phyloP scores from a whole-genome alignment of 2,797 vertebrate genomes.

The Threskiornis aethiopicus region DNA sequence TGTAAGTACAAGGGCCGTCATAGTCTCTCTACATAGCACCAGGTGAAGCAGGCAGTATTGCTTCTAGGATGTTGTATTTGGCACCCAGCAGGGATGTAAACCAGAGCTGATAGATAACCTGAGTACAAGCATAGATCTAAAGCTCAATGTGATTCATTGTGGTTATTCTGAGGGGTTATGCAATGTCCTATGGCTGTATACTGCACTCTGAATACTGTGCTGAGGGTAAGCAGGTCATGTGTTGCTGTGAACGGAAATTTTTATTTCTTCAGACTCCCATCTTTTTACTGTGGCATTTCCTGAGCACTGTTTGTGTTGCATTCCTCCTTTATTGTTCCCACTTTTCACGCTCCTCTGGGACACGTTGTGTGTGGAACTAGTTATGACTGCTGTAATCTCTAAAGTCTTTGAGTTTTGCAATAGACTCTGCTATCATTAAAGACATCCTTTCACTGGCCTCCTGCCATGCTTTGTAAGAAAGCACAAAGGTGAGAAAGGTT shows the following conservation, averaged over 20 bases:
- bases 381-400: constrained; percentile 3
- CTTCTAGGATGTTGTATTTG: neutral
- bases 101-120: neutral
- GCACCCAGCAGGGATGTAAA: neutral
- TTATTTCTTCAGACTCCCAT: neutral
- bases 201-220: neutral
- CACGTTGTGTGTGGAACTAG: neutral
- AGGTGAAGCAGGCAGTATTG: neutral
- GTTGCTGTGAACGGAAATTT: neutral
- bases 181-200: neutral
- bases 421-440: constrained; percentile 20
- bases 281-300: neutral
- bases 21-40: neutral
- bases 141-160: neutral
- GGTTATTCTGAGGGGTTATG: neutral
- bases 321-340: neutral
- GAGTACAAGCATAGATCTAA: neutral
- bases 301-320: neutral
- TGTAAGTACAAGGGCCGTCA: neutral
- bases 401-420: constrained; percentile 20
- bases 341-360: neutral
- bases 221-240: neutral
- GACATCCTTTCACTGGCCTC: neutral
- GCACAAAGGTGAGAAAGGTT: constrained; percentile 51
- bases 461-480: constrained; percentile 27